Base-by-base conservation (phyloP, 2,113 vertebrate species). In the Lutjanus erythropterus region DNA sequence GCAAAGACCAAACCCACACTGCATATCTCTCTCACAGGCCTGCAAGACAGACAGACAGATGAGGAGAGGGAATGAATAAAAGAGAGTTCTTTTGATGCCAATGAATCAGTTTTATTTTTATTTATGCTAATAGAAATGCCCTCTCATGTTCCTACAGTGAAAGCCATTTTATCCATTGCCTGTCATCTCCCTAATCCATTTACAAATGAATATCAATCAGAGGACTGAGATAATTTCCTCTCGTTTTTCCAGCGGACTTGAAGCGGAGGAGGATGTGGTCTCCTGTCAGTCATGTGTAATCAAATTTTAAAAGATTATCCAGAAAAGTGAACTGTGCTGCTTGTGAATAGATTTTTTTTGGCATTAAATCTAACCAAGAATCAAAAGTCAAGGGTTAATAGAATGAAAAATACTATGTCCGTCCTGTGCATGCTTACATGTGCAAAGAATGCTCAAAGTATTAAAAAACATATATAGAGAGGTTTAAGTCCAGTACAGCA, bases 21-120 rank as follows among this genome's bases (percentile, higher is more conserved):
- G 97, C 16, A 90, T 18, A 37, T 99, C 97, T 77, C 91, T 86
- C 58, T 97, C 96, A 61, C 97, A 97, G 67, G 97, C 96, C 97
- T 98, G 89, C 35, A 47, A 88, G 58, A 83, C 9, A 86, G 27
- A 82, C 7, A 80, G n/a, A 73, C 23, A 69, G 27, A 69, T 1
- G 55, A 37, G 27, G 29, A 49, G 14, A 4, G 66, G 18, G 33
- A 66, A 23, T 18, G 27, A 60, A 33, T 39, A 19, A 27, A 59
- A 74, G 3, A 81, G 23, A 37, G 31, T n/a, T 47, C 12, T 62
- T 62, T 77, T 59, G 3, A 81, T 76, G 37, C 41, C 69, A 58
- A 19, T 58, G 8, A 73, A 78, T 68, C 15, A 23, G 21, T 77
- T 81, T 55, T 15, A 23, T 67, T 65, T 47, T 47, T 69, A 25